phyloP scores from a whole-genome alignment of 2,113 vertebrate species.

The Dinomys branickii region DNA sequence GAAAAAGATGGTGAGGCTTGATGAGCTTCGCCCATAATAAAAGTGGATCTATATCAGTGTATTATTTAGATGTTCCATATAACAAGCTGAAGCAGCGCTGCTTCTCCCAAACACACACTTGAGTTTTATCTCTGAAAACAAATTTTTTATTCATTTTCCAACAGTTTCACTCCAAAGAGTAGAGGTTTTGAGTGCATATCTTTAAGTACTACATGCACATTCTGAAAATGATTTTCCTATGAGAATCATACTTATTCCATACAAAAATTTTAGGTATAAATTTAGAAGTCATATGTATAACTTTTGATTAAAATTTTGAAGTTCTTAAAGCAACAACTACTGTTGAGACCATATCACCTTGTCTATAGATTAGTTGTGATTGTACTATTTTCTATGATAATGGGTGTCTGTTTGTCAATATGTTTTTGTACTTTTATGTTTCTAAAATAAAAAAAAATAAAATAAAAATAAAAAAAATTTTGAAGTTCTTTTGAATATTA shows the following conservation, averaged over 20 bases:
- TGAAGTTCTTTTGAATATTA: not conserved
- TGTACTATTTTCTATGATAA: too few relatives aligned
- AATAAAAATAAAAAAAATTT: too few relatives aligned
- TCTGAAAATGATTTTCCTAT: not conserved
- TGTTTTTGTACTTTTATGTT: too few relatives aligned
- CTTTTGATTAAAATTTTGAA: not conserved
- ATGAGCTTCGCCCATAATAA: not conserved
- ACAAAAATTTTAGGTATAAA: not conserved
- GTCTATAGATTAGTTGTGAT: too few relatives aligned
- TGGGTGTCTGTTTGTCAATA: too few relatives aligned
- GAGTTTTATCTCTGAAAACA: not conserved
- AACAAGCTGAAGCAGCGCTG: not conserved
- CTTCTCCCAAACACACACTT: not conserved
- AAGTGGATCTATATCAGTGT: not conserved
- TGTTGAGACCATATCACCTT: too few relatives aligned
- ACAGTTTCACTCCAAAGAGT: not conserved
- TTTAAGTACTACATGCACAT: not conserved
- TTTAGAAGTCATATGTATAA: not conserved
- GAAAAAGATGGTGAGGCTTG: not conserved
- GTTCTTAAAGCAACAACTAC: too few relatives aligned
- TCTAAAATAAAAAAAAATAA: too few relatives aligned
- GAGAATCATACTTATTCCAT: not conserved
- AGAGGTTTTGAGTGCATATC: not conserved
- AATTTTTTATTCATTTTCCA: not conserved
- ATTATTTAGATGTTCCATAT: not conserved